Evolutionary conservation across 1,140 invertebrate species (phyloP), one percentile per base, ranked within the genome.

Genomic region (Brachionus asplanchnoidis): DNA sequence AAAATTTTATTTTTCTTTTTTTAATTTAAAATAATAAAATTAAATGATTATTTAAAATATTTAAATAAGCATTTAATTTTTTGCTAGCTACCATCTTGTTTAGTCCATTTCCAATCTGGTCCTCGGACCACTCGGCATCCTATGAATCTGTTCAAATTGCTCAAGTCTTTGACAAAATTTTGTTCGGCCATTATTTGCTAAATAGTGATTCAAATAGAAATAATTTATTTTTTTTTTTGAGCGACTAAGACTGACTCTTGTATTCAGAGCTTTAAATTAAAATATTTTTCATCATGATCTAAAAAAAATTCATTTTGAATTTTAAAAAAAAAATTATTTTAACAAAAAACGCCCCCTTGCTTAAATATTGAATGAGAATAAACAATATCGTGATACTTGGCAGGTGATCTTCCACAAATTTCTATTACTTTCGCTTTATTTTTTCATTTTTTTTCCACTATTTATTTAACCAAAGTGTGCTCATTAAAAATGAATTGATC

Each of bases 41-140:
- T n/a, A n/a, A n/a, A n/a, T n/a, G n/a, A n/a, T n/a, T n/a, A n/a
- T n/a, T 53, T 5, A 53, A 53, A 42, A 42, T 42, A 5, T 42
- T 42, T 42, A 42, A 42, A 4, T 5, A 42, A 42, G n/a, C 7
- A 46, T 46, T 46, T 14, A 0, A 46, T 12, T 46, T 23, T 20
- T 8, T 20, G n/a, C n/a, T 8, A 26, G 6, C 53, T 60, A 73
- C 96, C 95, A 91, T 97, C 95, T 93, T 97, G 96, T 92, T 98
- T 97, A 87, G 95, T 95, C 96, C 96, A 98, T 92, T 98, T 98
- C 97, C 97, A 98, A 89, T 98, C 95, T 80, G 95, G 95, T 23
- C 96, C 96, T 87, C 96, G 92, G 86, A 97, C 96, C 36, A 98
- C 96, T 85, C 96, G 91, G 36, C 95, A 94, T 65, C 96, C 96